Evolutionary conservation across 2,888 invertebrate species (phyloP), one percentile per base, ranked within the genome.

Genomic region (Standfussiana lucernea): DNA sequence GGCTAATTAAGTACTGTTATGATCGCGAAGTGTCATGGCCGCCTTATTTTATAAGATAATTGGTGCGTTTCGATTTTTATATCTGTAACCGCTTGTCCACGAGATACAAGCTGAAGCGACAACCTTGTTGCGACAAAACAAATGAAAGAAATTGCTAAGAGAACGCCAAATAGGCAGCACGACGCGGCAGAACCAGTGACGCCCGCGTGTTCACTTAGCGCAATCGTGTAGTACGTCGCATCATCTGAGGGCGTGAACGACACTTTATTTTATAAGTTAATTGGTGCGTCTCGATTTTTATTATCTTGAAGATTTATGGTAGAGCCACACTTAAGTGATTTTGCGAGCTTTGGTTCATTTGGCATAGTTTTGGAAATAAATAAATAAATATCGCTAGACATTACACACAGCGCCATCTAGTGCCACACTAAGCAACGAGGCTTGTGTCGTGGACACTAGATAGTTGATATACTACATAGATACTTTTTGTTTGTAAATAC

Each of bases 1-100:
- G 67, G 37, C 53, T 86, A 83, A 87, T 89, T 85, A 88, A 75
- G 83, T 88, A 88, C 89, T 78, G 89, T 90, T 89, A 89, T 74
- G 37, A 62, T 67, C n/a, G 40, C 67, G 18, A 56, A 80, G 79
- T 87, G 84, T 86, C 88, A 64, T 86, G 88, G 76, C 75, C 73
- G 76, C 76, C 67, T 61, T 75, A 69, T 82, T 77, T 66, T 79
- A 68, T 72, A 72, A 75, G 50, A 65, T 88, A 86, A 86, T 86
- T 79, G 79, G 61, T 70, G 50, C 71, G 65, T 45, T 78, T 72
- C 45, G 67, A 68, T 82, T 70, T 73, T 84, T 84, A 66, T 70
- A 37, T 61, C 28, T 56, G 28, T n/a, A 64, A 64, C 64, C n/a
- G 64, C 40, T 40, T 40, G 64, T 15, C n/a, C 18, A 40, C n/a